phyloP scores from a whole-genome alignment of 2,113 vertebrate genomes.

The Scomber colias region DNA sequence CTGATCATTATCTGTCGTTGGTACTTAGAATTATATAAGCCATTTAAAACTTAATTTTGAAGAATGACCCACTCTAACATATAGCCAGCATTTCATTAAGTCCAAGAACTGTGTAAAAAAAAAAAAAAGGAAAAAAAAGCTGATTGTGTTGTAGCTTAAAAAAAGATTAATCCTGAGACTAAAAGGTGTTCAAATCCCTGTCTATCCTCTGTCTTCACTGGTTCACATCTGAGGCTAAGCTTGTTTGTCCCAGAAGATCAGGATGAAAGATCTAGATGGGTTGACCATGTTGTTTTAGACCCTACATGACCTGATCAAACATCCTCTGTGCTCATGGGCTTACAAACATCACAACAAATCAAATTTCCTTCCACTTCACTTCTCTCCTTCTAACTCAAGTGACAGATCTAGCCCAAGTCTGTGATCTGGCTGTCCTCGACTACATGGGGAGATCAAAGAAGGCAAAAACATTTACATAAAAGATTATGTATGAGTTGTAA shows the following conservation, averaged over 20 bases:
- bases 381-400: conserved; percentile 51
- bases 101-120: conserved; percentile 50
- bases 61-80: conserved; percentile 21
- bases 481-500: conserved; percentile 83
- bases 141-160: conserved; percentile 43
- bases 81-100: conserved; percentile 49
- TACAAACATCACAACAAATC: conserved; percentile 75
- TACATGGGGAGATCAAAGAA: conserved; percentile 75
- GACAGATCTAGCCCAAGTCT: conserved; percentile 70
- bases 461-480: conserved; percentile 73
- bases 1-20: conserved; percentile 47
- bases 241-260: conserved; percentile 45
- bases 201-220: conserved; percentile 45
- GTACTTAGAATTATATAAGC: conserved; percentile 53
- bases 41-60: conserved; percentile 55
- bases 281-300: conserved; percentile 55
- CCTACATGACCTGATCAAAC: conserved; percentile 68
- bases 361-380: conserved; percentile 65
- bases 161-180: conserved; percentile 62
- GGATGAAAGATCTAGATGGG: conserved; percentile 53
- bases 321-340: conserved; percentile 47
- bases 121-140: background rate
- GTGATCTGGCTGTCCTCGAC: conserved; percentile 70
- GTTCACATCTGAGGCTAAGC: conserved; percentile 59
- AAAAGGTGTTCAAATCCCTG: conserved; percentile 61